A percentile compares a stretch with the other conserved stretches of the same genome.
Conservation (phyloP, 2,888 invertebrate species). For the Achlya flavicornis region DNA sequence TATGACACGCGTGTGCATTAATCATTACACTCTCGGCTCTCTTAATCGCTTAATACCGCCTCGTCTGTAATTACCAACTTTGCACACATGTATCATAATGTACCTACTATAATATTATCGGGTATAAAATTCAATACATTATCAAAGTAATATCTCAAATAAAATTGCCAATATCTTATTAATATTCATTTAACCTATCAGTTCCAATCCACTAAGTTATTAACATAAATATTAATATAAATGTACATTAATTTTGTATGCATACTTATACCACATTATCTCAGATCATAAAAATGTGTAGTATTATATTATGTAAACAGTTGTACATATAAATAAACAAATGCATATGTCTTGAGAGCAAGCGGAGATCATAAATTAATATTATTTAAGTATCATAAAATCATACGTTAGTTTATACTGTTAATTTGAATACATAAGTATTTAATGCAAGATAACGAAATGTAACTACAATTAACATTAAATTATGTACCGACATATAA, state of each 20-base stretch:
- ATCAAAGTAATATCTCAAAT: too few relatives aligned
- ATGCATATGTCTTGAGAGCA: slow-evolving; percentile 52
- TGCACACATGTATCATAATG: too few relatives aligned
- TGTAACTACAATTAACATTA: slow-evolving; percentile 33
- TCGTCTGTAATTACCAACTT: too few relatives aligned
- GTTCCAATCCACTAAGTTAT: not conserved
- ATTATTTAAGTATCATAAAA: slow-evolving; percentile 35
- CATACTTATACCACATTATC: slow-evolving; percentile 10
- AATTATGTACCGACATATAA: slow-evolving; percentile 50
- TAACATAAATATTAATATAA: not conserved
- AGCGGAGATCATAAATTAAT: slow-evolving; percentile 55
- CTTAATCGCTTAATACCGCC: too few relatives aligned
- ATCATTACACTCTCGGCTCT: too few relatives aligned
- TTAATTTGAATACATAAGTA: slow-evolving; percentile 32
- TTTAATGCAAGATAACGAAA: slow-evolving; percentile 33
- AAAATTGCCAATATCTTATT: not conserved
- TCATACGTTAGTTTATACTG: slow-evolving; percentile 28
- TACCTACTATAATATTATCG: too few relatives aligned
- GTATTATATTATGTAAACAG: slow-evolving; percentile 19
- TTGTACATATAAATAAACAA: slow-evolving; percentile 37
- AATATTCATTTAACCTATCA: not conserved
- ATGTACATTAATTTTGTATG: not conserved
- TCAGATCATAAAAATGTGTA: slow-evolving; percentile 27
- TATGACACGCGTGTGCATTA: too few relatives aligned
- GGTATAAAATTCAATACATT: too few relatives aligned